Base-by-base conservation (phyloP, 2,797 vertebrate species). In the Anisognathus igniventris region DNA sequence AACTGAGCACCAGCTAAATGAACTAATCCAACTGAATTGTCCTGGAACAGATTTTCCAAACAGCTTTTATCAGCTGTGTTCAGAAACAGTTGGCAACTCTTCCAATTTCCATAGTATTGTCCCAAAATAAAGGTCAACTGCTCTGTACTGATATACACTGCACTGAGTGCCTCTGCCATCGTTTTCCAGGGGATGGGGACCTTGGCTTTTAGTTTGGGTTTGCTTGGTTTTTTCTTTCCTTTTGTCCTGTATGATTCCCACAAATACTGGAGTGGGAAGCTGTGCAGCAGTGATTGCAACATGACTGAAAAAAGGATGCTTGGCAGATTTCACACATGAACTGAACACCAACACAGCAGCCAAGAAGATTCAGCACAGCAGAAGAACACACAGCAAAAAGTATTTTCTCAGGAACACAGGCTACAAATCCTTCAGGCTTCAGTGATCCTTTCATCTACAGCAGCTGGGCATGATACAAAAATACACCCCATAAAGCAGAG, bases 1-100 rank as follows among this genome's bases (percentile, higher is more conserved):
- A 89, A 56, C 20, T 67, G 56, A 62, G 74, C 44, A 87, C 82
- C 33, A 84, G 35, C 44, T 70, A 79, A 72, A 85, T 50, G 7
- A 95, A 67, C 19, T 44, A 62, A 94, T 66, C 66, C 68, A 83
- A 62, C 15, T 65, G 65, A 89, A 67, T 27, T 67, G 31, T 42
- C 48, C 57, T 74, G 50, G 37, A 95, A 94, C 19, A 70, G 64
- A 85, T 72, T 90, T 86, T 68, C 83, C 22, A 21, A 78, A 68
- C 83, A 94, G 90, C 54, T 95, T 90, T 90, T 86, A 84, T 72
- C 83, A 94, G 83, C 62, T 86, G 86, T 47, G 37, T 27, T 87
- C 89, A 89, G 57, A 42, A 88, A 67, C 3, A 1, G 16, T 3
- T 61, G 61, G 82, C 78, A 88, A n/a, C 42, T 65, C 48, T 57